Evolutionary conservation across 2,888 invertebrate genomes (phyloP), one percentile per base, ranked within the genome.

Genomic region (Andrena marginata): DNA sequence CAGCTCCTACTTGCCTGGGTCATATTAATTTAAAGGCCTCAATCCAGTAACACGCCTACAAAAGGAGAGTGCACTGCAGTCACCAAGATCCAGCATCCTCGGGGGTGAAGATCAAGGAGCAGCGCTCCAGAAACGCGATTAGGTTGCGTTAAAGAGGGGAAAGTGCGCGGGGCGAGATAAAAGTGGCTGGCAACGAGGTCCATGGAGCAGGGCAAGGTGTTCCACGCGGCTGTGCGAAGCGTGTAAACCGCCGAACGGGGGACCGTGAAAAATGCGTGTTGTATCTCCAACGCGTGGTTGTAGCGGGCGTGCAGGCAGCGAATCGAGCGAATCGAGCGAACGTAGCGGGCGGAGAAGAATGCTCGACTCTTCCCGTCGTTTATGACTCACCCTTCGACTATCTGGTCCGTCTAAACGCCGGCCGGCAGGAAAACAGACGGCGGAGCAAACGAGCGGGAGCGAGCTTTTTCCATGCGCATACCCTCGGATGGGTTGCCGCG

Each of bases 361-460:
- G 82, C 62, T 31, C 33, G 67, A 51, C 71, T 77, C 82, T 77
- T 82, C 77, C 69, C 83, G 82, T 77, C 74, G 80, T 77, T 73
- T 70, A 67, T 84, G 84, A 84, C 82, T 82, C 84, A 84, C 70
- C 69, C 65, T 76, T 84, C 64, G 78, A 73, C 78, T 84, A 84
- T 84, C 73, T 73, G 73, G 62, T 62, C 65, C 79, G 69, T 59
- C 67, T 76, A 80, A 56, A 72, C 54, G 59, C 51, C 49, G 51
- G 59, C 63, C 64, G 23, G 54, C 51, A 79, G 64, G 49, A 75
- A 74, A 71, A 26, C 71, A 64, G 73, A 64, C 71, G 20, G 42
- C 64, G 33, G 35, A 56, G 33, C 59, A 70, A 69, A 77, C 69
- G 69, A 33, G 67, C 8, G 8, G 65, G 13, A n/a, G 26, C 72